Conservation (phyloP, 2,113 vertebrate species). For the Alethe diademata region DNA sequence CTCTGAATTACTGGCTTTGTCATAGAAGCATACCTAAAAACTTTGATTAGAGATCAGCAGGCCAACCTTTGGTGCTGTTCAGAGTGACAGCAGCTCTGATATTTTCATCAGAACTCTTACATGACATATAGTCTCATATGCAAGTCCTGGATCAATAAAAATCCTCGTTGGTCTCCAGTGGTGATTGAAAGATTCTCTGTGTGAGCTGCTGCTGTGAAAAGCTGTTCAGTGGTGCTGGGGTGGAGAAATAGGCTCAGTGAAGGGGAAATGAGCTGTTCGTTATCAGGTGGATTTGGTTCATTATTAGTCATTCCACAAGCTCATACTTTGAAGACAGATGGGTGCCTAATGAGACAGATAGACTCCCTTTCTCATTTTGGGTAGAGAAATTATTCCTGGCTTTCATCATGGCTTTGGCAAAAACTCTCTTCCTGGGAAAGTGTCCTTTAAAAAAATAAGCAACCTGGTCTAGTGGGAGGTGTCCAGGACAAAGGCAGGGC, state of each 20-base stretch:
- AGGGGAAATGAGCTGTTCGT: neutral
- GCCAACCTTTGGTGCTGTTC: neutral
- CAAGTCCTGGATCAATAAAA: slow-evolving; percentile 34
- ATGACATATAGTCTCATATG: neutral
- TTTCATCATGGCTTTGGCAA: neutral
- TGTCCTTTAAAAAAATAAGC: neutral
- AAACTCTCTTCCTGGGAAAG: neutral
- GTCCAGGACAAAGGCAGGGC: no score
- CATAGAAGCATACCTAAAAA: neutral
- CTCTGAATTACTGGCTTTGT: slow-evolving; percentile 16
- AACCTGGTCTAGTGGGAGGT: neutral
- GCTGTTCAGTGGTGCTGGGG: neutral
- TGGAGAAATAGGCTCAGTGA: neutral
- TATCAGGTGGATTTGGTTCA: slow-evolving; percentile 4
- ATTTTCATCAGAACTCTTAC: slow-evolving; percentile 40
- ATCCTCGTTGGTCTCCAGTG: neutral
- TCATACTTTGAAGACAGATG: neutral
- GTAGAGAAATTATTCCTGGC: neutral
- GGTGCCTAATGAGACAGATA: neutral
- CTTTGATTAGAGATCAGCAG: slow-evolving; percentile 33
- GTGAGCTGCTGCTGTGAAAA: neutral
- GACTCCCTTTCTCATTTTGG: neutral
- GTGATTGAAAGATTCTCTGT: slow-evolving; percentile 13
- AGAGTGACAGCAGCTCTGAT: slow-evolving; percentile 37
- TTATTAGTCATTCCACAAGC: neutral